Conservation (phyloP, 1,140 invertebrate genomes). For the Calliphora vicina region DNA sequence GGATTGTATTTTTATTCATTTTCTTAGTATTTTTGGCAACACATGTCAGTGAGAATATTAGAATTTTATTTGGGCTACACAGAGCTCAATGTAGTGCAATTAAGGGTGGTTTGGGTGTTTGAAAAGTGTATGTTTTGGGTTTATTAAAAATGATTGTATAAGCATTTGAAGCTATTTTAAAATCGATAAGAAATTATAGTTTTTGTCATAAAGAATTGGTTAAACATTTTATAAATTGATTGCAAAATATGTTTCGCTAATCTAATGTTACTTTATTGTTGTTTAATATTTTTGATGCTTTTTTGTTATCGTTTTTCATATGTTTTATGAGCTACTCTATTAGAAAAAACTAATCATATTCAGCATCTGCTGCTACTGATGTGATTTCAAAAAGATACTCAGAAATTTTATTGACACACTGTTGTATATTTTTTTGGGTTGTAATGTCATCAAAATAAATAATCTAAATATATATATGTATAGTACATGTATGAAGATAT, state of each 20-base stretch:
- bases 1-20: neutral
- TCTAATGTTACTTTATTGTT: neutral
- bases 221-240: neutral
- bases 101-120: neutral
- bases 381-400: neutral
- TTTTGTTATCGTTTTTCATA: too few relatives aligned
- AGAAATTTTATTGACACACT: neutral
- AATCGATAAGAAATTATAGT: neutral
- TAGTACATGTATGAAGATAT: neutral
- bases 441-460: constrained; percentile 6
- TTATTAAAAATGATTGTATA: neutral
- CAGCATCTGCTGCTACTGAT: neutral
- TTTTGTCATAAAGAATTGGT: neutral
- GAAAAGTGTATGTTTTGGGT: neutral
- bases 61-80: neutral
- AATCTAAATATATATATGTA: neutral
- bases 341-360: neutral
- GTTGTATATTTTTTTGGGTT: constrained; percentile 4
- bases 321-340: neutral
- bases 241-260: neutral
- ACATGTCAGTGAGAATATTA: neutral
- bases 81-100: neutral
- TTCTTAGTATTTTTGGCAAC: neutral
- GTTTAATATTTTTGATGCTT: neutral
- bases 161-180: neutral